phyloP scores from a whole-genome alignment of 2,113 vertebrate species.

The Lota lota region DNA sequence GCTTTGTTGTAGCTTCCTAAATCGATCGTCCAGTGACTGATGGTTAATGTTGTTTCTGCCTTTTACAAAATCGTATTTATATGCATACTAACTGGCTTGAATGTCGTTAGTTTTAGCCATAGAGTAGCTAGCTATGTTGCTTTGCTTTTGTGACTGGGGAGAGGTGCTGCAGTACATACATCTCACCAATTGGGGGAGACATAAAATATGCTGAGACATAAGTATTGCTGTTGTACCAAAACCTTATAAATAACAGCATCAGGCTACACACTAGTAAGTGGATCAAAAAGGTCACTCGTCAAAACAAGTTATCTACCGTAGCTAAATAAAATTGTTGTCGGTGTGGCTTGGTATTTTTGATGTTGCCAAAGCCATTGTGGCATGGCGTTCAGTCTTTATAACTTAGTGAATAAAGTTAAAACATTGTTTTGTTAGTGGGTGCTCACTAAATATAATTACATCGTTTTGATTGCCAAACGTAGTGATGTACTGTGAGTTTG shows the following conservation, averaged over 20 bases:
- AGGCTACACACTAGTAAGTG: no score
- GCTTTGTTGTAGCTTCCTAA: slow-evolving; percentile 9
- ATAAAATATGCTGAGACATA: background rate
- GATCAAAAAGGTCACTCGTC: no score
- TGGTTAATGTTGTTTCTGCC: slow-evolving; percentile 20
- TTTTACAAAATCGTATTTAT: background rate
- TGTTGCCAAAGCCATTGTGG: background rate
- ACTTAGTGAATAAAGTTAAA: no score
- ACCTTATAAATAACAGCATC: no score
- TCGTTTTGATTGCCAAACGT: background rate
- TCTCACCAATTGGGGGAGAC: slow-evolving; percentile 47
- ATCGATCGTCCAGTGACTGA: background rate
- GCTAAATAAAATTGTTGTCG: no score
- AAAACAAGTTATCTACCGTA: no score
- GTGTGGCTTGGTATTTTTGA: no score
- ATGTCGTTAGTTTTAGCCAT: background rate
- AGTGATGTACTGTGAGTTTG: background rate
- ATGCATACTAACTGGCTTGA: background rate
- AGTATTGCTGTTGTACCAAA: slow-evolving; percentile 11
- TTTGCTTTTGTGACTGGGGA: background rate
- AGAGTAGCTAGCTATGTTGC: background rate
- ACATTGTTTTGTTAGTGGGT: background rate
- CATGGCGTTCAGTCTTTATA: background rate
- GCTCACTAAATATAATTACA: background rate
- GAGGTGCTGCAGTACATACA: slow-evolving; percentile 22